A percentile compares a stretch with the other conserved stretches of the same genome.
phyloP scores from a whole-genome alignment of 2,113 vertebrate species.

The Motacilla tschutschensis region DNA sequence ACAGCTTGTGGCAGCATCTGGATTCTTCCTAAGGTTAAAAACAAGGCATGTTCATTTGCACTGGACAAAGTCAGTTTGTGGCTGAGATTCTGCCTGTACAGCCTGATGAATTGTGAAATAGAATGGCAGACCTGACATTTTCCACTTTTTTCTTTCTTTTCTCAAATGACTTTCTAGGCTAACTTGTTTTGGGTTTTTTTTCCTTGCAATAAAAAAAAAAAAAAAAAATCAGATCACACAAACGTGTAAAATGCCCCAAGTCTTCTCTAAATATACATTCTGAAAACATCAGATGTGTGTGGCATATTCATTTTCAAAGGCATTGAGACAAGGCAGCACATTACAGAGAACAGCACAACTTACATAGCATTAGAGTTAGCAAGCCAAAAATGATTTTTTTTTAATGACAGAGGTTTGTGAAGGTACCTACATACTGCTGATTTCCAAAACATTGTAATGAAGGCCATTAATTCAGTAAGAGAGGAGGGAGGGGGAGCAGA shows the following conservation, averaged over 20 bases:
- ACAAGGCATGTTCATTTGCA: neutral
- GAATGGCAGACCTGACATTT: neutral
- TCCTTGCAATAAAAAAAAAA: neutral
- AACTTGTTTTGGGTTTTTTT: neutral
- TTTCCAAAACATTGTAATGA: neutral
- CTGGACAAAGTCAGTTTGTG: neutral
- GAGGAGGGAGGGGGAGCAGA: neutral
- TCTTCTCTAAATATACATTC: neutral
- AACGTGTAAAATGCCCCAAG: neutral
- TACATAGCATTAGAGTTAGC: fast-evolving
- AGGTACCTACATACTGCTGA: neutral
- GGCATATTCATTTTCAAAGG: neutral
- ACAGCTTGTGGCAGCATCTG: conserved; percentile 95
- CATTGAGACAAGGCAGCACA: neutral
- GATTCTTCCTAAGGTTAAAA: conserved; percentile 78
- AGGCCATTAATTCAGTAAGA: neutral
- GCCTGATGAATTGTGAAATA: neutral
- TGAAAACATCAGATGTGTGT: neutral
- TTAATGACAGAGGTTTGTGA: neutral
- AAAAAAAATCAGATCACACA: neutral
- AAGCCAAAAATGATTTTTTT: neutral
- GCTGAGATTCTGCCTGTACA: neutral
- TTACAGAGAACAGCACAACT: neutral
- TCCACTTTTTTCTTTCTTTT: neutral
- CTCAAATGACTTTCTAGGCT: neutral